A percentile compares a stretch with the other conserved stretches of the same genome.
These are phyloP conservation scores for Mesitornis unicolor DNA, from an alignment of 2,113 vertebrate species.

Conservation along the genomic window DNA sequence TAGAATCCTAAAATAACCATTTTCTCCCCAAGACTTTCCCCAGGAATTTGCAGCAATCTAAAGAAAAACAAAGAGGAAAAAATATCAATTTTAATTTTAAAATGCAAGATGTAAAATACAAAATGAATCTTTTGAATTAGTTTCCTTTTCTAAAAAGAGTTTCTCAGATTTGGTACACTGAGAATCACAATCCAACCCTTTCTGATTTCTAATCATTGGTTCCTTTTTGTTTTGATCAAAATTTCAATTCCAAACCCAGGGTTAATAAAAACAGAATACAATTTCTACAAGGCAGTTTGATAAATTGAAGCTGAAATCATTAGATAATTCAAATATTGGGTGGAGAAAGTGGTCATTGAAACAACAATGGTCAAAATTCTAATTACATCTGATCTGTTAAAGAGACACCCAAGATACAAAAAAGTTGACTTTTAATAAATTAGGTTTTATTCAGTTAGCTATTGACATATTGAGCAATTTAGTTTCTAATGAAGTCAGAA, in stretches of 20 bases:
- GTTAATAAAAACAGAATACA: neutral
- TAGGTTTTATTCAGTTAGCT: neutral
- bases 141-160: neutral
- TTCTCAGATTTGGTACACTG: neutral
- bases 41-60: constrained; percentile 80
- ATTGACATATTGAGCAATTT: neutral
- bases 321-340: neutral
- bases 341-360: neutral
- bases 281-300: neutral
- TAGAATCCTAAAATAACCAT: constrained; percentile 79
- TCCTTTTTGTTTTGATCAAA: neutral
- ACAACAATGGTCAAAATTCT: neutral
- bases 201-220: neutral
- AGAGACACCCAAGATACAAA: neutral
- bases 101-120: neutral
- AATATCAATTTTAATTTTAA: neutral
- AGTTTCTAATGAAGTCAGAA: neutral
- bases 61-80: neutral
- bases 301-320: neutral
- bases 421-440: neutral
- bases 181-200: neutral
- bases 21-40: constrained; percentile 81
- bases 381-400: neutral
- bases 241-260: neutral
- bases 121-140: neutral